phyloP scores from a whole-genome alignment of 2,797 vertebrate genomes.

The Octomys mimax region DNA sequence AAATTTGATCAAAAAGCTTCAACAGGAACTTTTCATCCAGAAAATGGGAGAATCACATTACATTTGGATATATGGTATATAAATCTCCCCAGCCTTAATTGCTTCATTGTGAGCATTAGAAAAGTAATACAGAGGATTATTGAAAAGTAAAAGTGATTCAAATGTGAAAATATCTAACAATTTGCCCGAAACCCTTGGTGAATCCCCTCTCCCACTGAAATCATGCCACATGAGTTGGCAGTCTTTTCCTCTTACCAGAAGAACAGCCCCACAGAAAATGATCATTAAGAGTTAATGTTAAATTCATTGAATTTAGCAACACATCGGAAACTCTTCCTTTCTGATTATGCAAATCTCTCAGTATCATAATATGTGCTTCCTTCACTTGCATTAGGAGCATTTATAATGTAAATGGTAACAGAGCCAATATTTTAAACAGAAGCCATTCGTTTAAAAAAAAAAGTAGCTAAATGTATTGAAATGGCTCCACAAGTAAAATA shows the following conservation, averaged over 20 bases:
- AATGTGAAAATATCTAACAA: slow-evolving; percentile 12
- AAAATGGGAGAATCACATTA: neutral
- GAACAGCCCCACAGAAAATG: slow-evolving; percentile 3
- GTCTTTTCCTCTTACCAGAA: neutral
- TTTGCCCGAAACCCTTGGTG: slow-evolving; percentile 4
- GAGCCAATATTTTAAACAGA: slow-evolving; percentile 81
- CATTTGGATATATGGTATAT: neutral
- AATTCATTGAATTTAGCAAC: slow-evolving; percentile 65
- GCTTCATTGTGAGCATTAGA: neutral
- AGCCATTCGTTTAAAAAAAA: slow-evolving; percentile 60
- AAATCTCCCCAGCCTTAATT: neutral
- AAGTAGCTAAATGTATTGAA: slow-evolving; percentile 77
- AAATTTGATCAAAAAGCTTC: neutral
- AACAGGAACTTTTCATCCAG: neutral
- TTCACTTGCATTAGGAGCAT: slow-evolving; percentile 76
- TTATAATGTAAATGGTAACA: slow-evolving; percentile 76
- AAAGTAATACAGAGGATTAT: neutral
- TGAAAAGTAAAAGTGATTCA: neutral
- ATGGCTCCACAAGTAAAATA: slow-evolving; percentile 85
- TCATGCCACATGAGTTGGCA: neutral
- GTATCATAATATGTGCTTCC: slow-evolving; percentile 70
- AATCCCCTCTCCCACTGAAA: neutral
- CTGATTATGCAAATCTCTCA: slow-evolving; percentile 70
- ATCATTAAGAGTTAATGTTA: slow-evolving; percentile 58
- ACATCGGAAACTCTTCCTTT: slow-evolving; percentile 68